A percentile compares a stretch with the other conserved stretches of the same genome.
Evolutionary conservation across 2,113 vertebrate genomes (phyloP).

Genomic region (Camelus dromedarius): DNA sequence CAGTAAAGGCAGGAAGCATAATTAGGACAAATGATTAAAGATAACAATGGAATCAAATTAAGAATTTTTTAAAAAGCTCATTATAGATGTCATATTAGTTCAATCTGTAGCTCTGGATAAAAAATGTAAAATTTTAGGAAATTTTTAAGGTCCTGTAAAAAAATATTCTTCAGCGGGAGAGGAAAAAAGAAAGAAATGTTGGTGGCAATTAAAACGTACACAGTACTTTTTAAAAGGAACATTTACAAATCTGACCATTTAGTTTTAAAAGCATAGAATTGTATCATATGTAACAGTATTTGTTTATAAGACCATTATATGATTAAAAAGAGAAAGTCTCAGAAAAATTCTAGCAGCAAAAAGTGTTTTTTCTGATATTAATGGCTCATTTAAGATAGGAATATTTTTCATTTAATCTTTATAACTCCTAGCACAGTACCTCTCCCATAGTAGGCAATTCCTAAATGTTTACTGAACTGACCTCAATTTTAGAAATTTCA

Average conservation of each 20-base stretch:
- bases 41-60: conserved; percentile 29
- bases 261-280: conserved; percentile 27
- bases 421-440: not conserved
- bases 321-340: conserved; percentile 28
- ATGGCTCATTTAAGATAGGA: conserved; percentile 15
- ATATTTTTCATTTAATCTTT: conserved; percentile 41
- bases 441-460: not conserved
- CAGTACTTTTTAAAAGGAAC: not conserved
- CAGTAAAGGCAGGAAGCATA: conserved; percentile 1
- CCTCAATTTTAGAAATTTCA: conserved; percentile 23
- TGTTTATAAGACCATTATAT: conserved; percentile 11
- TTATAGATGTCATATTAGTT: not conserved
- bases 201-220: conserved; percentile 2
- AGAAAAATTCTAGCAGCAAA: not conserved
- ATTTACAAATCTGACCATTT: not conserved
- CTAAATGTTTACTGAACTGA: not conserved
- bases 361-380: conserved; percentile 22
- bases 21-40: conserved; percentile 47
- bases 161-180: not conserved
- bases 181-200: not conserved
- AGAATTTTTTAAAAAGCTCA: not conserved
- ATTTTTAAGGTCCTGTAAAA: not conserved
- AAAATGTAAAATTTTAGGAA: conserved; percentile 51
- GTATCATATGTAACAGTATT: not conserved
- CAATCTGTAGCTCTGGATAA: conserved; percentile 29